Evolutionary conservation across 1,140 invertebrate genomes (phyloP).

Genomic region (Tenebrio molitor): DNA sequence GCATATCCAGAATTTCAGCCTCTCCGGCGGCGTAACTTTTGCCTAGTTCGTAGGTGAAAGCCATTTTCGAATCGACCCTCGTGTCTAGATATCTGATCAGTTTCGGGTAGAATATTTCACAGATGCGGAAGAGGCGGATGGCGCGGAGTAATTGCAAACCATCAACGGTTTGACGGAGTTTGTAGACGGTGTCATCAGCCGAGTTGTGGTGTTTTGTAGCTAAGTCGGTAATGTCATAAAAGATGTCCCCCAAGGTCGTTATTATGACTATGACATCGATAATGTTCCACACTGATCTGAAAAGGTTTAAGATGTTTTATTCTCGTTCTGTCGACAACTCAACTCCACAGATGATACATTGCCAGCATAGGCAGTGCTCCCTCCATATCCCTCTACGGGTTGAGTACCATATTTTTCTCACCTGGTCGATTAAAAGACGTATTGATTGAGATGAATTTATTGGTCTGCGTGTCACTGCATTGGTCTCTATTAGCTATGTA

Average conservation of each 20-base stretch:
- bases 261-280: slow-evolving; percentile 1
- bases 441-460: no score
- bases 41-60: slow-evolving; percentile 57
- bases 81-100: slow-evolving; percentile 3
- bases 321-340: no score
- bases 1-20: slow-evolving; percentile 70
- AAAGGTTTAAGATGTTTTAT: neutral
- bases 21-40: slow-evolving; percentile 66
- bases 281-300: neutral
- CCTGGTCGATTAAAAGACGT: no score
- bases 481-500: no score
- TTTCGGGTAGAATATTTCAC: slow-evolving; percentile 20
- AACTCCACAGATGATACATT: no score
- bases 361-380: no score
- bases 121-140: neutral
- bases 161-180: neutral
- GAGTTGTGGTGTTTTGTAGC: neutral
- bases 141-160: neutral
- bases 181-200: neutral
- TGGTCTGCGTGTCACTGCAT: no score
- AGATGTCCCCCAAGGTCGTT: no score
- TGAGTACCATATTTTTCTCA: no score
- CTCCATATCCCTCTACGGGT: no score
- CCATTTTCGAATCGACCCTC: neutral
- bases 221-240: neutral